These are phyloP conservation scores for Parnassius smintheus DNA, from an alignment of 2,888 invertebrate genomes.

Conservation along the genomic window DNA sequence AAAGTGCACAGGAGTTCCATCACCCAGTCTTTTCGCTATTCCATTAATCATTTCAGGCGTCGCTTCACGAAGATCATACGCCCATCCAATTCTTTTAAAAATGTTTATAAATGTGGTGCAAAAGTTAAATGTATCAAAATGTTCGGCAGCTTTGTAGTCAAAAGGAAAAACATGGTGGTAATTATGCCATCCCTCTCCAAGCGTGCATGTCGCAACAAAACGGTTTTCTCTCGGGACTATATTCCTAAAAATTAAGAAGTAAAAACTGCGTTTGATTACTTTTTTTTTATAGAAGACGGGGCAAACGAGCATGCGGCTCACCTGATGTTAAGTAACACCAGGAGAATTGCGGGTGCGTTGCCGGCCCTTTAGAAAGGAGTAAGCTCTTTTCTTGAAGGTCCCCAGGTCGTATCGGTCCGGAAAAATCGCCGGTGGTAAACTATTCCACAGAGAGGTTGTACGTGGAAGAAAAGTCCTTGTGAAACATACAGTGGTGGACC, in stretches of 20 bases:
- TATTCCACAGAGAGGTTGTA: too few species aligned
- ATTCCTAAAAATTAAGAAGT: constrained; percentile 57
- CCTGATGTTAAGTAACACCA: too few species aligned
- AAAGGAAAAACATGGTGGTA: constrained; percentile 89
- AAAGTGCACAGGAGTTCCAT: constrained; percentile 66
- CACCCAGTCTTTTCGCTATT: constrained; percentile 65
- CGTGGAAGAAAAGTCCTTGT: too few species aligned
- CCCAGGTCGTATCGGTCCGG: too few species aligned
- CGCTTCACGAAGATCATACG: constrained; percentile 66
- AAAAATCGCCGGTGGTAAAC: too few species aligned
- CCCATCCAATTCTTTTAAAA: constrained; percentile 69
- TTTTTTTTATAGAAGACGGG: too few species aligned
- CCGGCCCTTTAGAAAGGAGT: too few species aligned
- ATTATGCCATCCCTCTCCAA: constrained; percentile 88
- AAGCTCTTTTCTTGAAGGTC: too few species aligned
- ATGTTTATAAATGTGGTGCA: constrained; percentile 59
- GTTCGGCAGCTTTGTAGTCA: constrained; percentile 82
- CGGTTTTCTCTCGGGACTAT: constrained; percentile 84
- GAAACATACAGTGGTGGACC: too few species aligned
- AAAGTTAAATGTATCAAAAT: constrained; percentile 71
- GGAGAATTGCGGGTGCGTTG: too few species aligned
- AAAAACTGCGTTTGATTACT: too few species aligned
- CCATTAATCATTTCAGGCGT: constrained; percentile 69
- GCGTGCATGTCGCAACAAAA: constrained; percentile 81
- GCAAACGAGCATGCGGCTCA: too few species aligned